Evolutionary conservation across 2,888 invertebrate species (phyloP), one percentile per base, ranked within the genome.

Genomic region (Norana najaformis): DNA sequence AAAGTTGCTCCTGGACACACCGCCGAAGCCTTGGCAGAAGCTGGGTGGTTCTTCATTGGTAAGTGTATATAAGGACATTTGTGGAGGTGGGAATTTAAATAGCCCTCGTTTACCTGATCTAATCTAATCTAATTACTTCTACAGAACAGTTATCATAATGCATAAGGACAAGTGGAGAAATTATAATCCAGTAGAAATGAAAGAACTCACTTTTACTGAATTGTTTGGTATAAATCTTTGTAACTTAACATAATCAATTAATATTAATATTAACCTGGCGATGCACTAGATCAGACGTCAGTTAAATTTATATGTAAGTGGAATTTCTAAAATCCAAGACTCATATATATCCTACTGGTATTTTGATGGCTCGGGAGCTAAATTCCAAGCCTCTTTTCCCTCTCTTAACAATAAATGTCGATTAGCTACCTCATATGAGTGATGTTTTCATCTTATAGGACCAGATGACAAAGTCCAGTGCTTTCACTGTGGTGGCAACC

Each of bases 401-500:
- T 47, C 47, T 1, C 47, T 23, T 47, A 20, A 47, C 16, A 5
- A 5, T 18, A 47, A 47, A 3, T 18, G 3, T 47, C 47, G 23
- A 47, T 47, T 47, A 47, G 20, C 1, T 47, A 20, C 47, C 23
- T 47, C 1, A 47, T 23, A 8, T 47, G 23, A 47, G 47, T 23
- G 20, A 23, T 47, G 47, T 23, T 47, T 47, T 4, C 20, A 47
- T 83, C 89, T 90, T 37, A 47, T 36, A 92, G 92, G 92, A 36
- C 89, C 82, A 36, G 93, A 92, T 90, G 94, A 94, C 91, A 94
- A 93, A 91, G 98, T 98, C 0, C 96, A 97, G 91, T 99, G 98
- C 94, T 98, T 97, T 95, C 97, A 97, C 94, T 99, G 99, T 94
- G 98, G 98, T 93, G 98, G 98, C 88, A 98, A 98, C 0, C 96